Percentiles rank a stretch among this genome's conserved stretches.
These are phyloP conservation scores for Drosophila phalerata DNA, from an alignment of 2,888 invertebrate genomes.

Conservation along the genomic window DNA sequence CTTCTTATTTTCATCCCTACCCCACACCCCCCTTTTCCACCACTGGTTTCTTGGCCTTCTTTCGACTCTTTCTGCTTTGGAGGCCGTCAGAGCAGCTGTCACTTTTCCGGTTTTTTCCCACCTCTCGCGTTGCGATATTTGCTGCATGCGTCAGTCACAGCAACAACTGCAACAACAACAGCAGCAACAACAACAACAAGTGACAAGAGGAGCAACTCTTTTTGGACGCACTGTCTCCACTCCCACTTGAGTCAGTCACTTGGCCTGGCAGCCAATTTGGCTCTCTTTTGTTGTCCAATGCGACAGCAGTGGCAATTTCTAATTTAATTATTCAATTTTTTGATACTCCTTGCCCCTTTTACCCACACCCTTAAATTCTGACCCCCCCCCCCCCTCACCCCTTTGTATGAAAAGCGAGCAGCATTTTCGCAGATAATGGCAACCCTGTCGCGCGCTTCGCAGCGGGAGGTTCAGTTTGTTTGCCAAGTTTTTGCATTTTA, in stretches of 20 bases:
- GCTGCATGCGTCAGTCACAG: slow-evolving; percentile 74
- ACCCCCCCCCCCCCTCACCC: too few relatives aligned
- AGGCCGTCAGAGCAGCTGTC: slow-evolving; percentile 63
- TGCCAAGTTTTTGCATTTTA: slow-evolving; percentile 69
- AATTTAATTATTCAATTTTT: slow-evolving; percentile 81
- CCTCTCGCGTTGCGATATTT: slow-evolving; percentile 58
- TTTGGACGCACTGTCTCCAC: slow-evolving; percentile 23
- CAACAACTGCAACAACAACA: slow-evolving; percentile 47
- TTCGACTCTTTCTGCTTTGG: slow-evolving; percentile 11
- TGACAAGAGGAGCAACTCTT: slow-evolving; percentile 53
- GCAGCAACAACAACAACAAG: slow-evolving; percentile 12
- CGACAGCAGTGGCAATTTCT: slow-evolving; percentile 77
- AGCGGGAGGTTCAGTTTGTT: slow-evolving; percentile 32
- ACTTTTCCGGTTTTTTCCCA: slow-evolving; percentile 31
- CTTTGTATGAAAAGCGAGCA: slow-evolving; percentile 12
- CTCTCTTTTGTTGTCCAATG: slow-evolving; percentile 75
- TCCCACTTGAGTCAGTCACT: slow-evolving; percentile 22
- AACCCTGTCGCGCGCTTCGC: slow-evolving; percentile 24
- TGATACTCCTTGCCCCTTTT: slow-evolving; percentile 5
- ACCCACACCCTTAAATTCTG: not conserved
- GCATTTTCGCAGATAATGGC: slow-evolving; percentile 34
- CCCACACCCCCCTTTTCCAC: not conserved
- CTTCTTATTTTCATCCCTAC: not conserved
- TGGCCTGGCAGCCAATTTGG: slow-evolving; percentile 71
- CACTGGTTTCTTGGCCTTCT: not conserved